Base-by-base conservation (phyloP, 2,888 invertebrate genomes). In the Exocentrus adspersus region DNA sequence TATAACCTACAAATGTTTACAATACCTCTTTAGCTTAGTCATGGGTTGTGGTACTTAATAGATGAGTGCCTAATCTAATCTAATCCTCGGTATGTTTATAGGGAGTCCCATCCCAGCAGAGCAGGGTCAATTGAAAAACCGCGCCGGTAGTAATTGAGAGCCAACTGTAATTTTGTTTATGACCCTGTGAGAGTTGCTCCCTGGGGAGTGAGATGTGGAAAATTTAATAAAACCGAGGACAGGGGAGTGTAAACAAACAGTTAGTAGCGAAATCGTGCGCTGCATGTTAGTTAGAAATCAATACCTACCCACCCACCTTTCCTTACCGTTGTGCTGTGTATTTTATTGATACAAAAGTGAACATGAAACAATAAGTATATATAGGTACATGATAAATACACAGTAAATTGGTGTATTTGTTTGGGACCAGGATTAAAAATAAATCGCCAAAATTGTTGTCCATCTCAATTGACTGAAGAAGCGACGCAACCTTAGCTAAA, bases 121-220 rank as follows among this genome's bases (percentile, higher is more conserved):
- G 46, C 32, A 30, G 46, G 57, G 45, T 57, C 32, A 30, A 30
- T 21, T 20, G 48, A 42, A 45, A 28, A 46, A 46, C 14, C 32
- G 20, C 19, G 32, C 32, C 17, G 42, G n/a, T 30, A 37, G 57
- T 28, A 54, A 54, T 54, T 54, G 20, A 9, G 42, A 42, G 17
- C 46, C 12, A 32, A 17, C 57, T 19, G 17, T 57, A 57, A 45
- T 45, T 57, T 57, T 30, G 46, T 32, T 57, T 57, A 57, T 21
- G 57, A 16, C 30, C 57, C 28, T 50, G 46, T 45, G n/a, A 45
- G 20, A 6, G 12, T 6, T 14, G 42, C 20, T 32, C 57, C 30
- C 57, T 32, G 17, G 46, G 19, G 57, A 57, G 46, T 19, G 30
- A 24, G 19, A 30, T 24, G 46, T 46, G 12, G 17, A 30, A 46